These are phyloP conservation scores for Mohoua ochrocephala DNA, from an alignment of 2,113 vertebrate species.

Conservation along the genomic window DNA sequence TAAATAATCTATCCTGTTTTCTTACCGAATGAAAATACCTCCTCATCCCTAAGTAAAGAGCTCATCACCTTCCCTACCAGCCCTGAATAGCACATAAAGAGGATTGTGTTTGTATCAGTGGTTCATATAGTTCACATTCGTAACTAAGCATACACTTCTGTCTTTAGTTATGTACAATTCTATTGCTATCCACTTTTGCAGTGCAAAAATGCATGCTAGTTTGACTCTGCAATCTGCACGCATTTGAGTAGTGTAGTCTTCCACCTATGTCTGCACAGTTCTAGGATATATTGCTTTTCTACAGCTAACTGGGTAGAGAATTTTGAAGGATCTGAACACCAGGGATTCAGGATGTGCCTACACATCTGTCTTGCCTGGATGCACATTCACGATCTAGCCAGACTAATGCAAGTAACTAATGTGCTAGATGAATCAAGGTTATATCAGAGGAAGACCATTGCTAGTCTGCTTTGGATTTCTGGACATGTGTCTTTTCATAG, in stretches of 20 bases:
- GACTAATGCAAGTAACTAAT: not conserved
- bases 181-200: not conserved
- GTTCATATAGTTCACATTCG: not conserved
- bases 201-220: not conserved
- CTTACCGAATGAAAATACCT: not conserved
- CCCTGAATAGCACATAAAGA: not conserved
- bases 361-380: not conserved
- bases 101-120: not conserved
- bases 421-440: not conserved
- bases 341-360: not conserved
- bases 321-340: not conserved
- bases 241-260: not conserved
- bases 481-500: not conserved
- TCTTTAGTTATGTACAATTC: not conserved
- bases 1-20: not conserved
- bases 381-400: not conserved
- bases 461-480: not conserved
- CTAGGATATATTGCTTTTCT: not conserved
- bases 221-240: not conserved
- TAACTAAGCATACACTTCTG: not conserved
- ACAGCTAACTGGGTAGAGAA: not conserved
- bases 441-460: not conserved
- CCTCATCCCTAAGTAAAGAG: not conserved
- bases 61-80: not conserved
- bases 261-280: not conserved